phyloP scores from a whole-genome alignment of 2,113 vertebrate genomes.

The Apus apus region DNA sequence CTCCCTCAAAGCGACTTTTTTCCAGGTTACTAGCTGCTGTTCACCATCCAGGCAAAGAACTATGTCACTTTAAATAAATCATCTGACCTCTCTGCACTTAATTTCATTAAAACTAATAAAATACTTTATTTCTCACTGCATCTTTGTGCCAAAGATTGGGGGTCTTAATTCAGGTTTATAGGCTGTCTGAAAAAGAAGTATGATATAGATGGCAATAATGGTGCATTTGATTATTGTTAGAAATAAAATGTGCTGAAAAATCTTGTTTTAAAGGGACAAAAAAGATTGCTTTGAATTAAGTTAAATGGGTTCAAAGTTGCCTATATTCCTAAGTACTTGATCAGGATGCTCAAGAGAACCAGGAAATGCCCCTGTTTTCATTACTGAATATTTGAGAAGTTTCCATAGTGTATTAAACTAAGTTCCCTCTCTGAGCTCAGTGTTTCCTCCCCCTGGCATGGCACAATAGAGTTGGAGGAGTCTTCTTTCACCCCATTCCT shows the following conservation, averaged over 20 bases:
- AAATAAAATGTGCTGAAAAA: neutral
- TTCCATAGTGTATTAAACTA: neutral
- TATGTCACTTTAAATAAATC: neutral
- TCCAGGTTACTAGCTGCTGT: neutral
- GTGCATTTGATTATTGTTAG: neutral
- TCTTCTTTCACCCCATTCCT: neutral
- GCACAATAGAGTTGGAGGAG: neutral
- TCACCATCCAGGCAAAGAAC: neutral
- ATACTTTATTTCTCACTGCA: neutral
- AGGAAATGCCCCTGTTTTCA: neutral
- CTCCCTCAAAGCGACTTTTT: neutral
- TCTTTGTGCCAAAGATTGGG: neutral
- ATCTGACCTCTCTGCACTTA: neutral
- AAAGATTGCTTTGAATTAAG: neutral
- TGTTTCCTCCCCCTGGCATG: neutral
- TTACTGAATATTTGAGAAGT: neutral
- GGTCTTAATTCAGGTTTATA: slow-evolving; percentile 1
- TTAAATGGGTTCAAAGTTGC: neutral
- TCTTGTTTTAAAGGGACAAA: neutral
- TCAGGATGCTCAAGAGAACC: neutral
- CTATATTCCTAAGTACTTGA: neutral
- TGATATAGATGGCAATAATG: neutral
- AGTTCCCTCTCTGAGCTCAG: neutral
- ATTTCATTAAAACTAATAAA: neutral
- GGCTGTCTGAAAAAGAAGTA: neutral